Conservation (phyloP, 2,888 invertebrate species). For the Drosophila robusta region DNA sequence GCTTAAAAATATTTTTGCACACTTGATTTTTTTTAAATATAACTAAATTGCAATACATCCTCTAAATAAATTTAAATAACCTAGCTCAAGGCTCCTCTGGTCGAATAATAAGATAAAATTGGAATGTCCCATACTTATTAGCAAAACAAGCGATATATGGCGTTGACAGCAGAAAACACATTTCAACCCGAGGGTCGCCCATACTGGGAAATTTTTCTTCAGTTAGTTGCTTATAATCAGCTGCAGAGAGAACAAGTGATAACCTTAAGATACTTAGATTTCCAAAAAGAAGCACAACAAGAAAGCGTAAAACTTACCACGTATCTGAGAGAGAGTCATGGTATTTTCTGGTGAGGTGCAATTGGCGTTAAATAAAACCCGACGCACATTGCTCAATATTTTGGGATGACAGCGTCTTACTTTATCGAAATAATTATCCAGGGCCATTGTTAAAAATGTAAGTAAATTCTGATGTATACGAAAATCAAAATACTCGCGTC, state of each 20-base stretch:
- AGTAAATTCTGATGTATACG: background rate
- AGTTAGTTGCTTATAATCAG: constrained; percentile 38
- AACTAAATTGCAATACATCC: background rate
- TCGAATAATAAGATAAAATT: constrained; percentile 39
- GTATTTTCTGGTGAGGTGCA: constrained; percentile 43
- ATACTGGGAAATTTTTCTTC: constrained; percentile 55
- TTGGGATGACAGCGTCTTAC: constrained; percentile 36
- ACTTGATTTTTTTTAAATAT: background rate
- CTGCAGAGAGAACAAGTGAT: constrained; percentile 27
- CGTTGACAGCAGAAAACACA: constrained; percentile 53
- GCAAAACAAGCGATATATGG: constrained; percentile 53
- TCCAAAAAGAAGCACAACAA: background rate
- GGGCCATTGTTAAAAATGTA: constrained; percentile 8
- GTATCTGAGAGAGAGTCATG: constrained; percentile 56
- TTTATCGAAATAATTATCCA: constrained; percentile 53
- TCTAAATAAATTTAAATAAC: background rate
- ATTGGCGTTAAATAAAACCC: constrained; percentile 30
- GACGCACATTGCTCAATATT: constrained; percentile 23
- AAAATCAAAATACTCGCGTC: background rate
- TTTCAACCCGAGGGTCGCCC: constrained; percentile 46
- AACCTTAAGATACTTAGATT: background rate
- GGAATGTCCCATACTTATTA: constrained; percentile 53
- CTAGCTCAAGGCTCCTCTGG: background rate
- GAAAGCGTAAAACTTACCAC: constrained; percentile 43
- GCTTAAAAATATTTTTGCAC: background rate